Evolutionary conservation across 2,888 invertebrate genomes (phyloP).

Genomic region (Tinea trinotella): DNA sequence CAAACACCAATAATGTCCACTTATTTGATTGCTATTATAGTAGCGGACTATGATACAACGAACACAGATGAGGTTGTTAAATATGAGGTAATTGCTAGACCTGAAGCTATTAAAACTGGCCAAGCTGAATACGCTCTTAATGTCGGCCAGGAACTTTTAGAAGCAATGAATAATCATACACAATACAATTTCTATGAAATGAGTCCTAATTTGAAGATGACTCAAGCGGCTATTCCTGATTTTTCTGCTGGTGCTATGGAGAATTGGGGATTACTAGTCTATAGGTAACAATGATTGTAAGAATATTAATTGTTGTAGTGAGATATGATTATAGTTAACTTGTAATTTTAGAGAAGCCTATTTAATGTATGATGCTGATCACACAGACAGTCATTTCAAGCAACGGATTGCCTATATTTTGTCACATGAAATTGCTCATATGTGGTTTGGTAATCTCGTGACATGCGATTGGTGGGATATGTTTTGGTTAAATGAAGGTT

Average conservation of each 20-base stretch:
- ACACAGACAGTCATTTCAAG: slow-evolving; percentile 54
- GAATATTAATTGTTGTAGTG: no score
- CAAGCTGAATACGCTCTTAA: slow-evolving; percentile 55
- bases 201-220: slow-evolving; percentile 63
- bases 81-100: slow-evolving; percentile 62
- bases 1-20: slow-evolving; percentile 73
- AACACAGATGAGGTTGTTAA: slow-evolving; percentile 24
- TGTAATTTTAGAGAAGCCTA: slow-evolving; percentile 55
- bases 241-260: slow-evolving; percentile 87
- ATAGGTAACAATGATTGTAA: no score
- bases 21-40: slow-evolving; percentile 79
- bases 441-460: slow-evolving; percentile 80
- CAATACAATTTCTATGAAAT: slow-evolving; percentile 57
- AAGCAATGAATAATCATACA: slow-evolving; percentile 72
- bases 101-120: slow-evolving; percentile 39
- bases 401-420: slow-evolving; percentile 72
- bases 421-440: slow-evolving; percentile 81
- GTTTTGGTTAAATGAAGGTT: slow-evolving; percentile 77
- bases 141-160: slow-evolving; percentile 52
- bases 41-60: slow-evolving; percentile 69
- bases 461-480: slow-evolving; percentile 77
- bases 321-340: no score
- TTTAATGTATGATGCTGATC: slow-evolving; percentile 47
- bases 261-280: slow-evolving; percentile 88
- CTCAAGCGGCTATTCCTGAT: slow-evolving; percentile 84